Percentiles rank a stretch among this genome's conserved stretches.
Conservation (phyloP, 2,113 vertebrate species). For the Naja naja region DNA sequence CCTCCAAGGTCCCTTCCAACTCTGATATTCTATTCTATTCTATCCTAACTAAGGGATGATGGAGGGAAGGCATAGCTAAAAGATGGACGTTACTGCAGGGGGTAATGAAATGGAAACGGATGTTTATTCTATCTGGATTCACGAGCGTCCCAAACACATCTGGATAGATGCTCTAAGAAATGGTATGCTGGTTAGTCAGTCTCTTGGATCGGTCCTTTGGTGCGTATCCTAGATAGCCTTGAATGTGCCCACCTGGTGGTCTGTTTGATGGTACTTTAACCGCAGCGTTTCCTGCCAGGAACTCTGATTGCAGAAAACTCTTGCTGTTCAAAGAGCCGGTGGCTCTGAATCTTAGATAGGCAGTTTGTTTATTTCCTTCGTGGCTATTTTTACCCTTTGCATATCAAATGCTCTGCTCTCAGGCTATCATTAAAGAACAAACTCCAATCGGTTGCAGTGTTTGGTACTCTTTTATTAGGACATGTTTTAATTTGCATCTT, state of each 20-base stretch:
- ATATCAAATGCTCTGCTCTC: slow-evolving; percentile 28
- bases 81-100: background rate
- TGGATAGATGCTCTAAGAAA: background rate
- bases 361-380: background rate
- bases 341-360: background rate
- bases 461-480: slow-evolving; percentile 47
- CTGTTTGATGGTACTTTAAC: background rate
- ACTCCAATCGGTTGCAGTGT: slow-evolving; percentile 15
- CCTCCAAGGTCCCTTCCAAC: too few species aligned
- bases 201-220: background rate
- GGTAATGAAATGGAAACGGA: background rate
- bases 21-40: too few species aligned
- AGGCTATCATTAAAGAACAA: slow-evolving; percentile 21
- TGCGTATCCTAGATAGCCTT: background rate
- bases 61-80: background rate
- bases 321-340: background rate
- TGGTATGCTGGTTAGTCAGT: background rate
- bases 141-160: background rate
- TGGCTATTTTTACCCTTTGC: slow-evolving; percentile 32
- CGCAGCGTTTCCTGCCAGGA: background rate
- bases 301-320: background rate
- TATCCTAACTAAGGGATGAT: too few species aligned
- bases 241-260: background rate
- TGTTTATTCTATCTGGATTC: background rate
- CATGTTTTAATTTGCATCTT: slow-evolving; percentile 28